Base-by-base conservation (phyloP, 2,888 invertebrate genomes). In the Dicycla oo region DNA sequence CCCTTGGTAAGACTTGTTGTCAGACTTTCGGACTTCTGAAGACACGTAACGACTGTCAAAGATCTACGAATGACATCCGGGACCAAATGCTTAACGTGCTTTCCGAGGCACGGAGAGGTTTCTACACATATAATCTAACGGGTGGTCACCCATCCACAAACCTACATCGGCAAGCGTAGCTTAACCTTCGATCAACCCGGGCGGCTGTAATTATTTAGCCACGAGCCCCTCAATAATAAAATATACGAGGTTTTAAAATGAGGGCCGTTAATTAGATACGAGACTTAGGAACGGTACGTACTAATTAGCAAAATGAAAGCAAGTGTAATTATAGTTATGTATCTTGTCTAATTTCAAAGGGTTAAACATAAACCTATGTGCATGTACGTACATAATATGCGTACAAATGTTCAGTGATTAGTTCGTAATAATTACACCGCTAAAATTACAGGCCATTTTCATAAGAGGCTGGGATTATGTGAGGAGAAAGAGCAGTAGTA, bases 391-490 rank as follows among this genome's bases (percentile, higher is more conserved):
- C 15, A 8, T 54, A 49, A 60, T 34, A 45, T 23, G 23, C 26
- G n/a, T 34, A 23, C 40, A 49, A 67, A 63, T 43, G 20, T 18
- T 30, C 34, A 45, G 43, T 54, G 20, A 65, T 76, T 58, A 69
- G 45, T 20, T 15, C 11, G 26, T 23, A 62, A 57, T 77, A 51
- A 69, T 61, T 47, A 45, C 30, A 38, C 23, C 8, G 38, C 30
- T 57, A 47, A 65, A 75, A 69, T 69, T 13, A 47, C 43, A 6
- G 15, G 11, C 11, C 10, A 40, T 60, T 51, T 47, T 57, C 43
- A 20, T 43, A 51, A 62, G 73, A 73, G 38, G 53, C 38, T 15
- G 20, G 67, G 70, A 82, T 82, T 82, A 78, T 34, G 43, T 63
- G 3, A 7, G 11, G 83, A 80, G 73, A 64, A 53, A 63, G 40